Evolutionary conservation across 2,797 vertebrate genomes (phyloP), one percentile per base, ranked within the genome.

Genomic region (Okamejei kenojei): DNA sequence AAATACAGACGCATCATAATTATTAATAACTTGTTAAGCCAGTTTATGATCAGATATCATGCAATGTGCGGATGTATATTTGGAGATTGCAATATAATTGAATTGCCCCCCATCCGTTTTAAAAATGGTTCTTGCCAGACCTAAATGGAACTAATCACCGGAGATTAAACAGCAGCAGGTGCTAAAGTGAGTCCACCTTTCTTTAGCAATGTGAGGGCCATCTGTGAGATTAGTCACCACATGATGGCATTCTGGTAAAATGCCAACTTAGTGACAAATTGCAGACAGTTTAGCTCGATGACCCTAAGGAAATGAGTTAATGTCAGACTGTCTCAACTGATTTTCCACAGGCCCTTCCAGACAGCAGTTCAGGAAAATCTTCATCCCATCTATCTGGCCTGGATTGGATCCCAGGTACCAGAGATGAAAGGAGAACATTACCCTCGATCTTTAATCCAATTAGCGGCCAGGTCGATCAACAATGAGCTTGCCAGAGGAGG

Each of bases 221-320:
- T 13, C n/a, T 86, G 76, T 32, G n/a, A 78, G 29, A 32, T 78
- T 78, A 78, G 17, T 78, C n/a, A 35, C n/a, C 29, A 78, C 6
- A 78, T 78, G 82, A 86, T 86, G 82, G n/a, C 19, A 86, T 63
- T n/a, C 82, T 86, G 58, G 65, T 65, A 63, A 86, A 61, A 65
- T 86, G 82, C 82, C 29, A 86, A 86, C n/a, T 63, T 38, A 86
- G 61, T 86, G 82, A 15, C 82, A 86, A 65, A 29, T 65, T 86
- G 65, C 58, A 65, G 29, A n/a, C 54, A 0, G 26, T 61, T 61
- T 29, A 26, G 26, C 23, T 26, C 81, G 10, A 2, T 61, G 11
- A 29, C 11, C 81, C 81, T 61, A 29, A 63, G 82, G 29, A 86
- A 61, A 17, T 63, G 26, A 86, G 58, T 86, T 86, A 29, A 86